phyloP scores from a whole-genome alignment of 2,113 vertebrate genomes.

The Quiscalus mexicanus region DNA sequence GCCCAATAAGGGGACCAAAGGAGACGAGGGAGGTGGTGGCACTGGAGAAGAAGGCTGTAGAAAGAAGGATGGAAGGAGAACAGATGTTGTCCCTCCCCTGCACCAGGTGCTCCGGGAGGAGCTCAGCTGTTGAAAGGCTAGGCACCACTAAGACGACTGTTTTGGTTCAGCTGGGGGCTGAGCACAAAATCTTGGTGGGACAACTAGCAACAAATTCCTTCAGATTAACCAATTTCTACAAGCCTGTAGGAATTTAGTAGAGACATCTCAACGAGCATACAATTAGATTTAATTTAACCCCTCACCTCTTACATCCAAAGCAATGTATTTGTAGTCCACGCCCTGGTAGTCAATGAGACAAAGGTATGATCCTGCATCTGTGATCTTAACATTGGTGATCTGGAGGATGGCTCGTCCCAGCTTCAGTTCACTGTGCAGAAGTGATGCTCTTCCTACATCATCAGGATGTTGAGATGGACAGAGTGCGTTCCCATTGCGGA shows the following conservation, averaged over 20 bases:
- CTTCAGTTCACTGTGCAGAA: slow-evolving; percentile 73
- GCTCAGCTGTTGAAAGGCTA: not conserved
- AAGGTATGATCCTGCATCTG: slow-evolving; percentile 80
- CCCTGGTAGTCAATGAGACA: slow-evolving; percentile 78
- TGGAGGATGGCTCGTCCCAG: slow-evolving; percentile 75
- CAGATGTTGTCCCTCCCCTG: not conserved
- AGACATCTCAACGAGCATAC: not conserved
- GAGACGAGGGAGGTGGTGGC: not conserved
- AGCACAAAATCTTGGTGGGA: not conserved
- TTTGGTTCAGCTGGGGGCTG: not conserved
- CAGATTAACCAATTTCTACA: not conserved
- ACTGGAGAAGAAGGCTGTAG: not conserved
- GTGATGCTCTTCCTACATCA: slow-evolving; percentile 65
- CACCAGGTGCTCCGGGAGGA: not conserved
- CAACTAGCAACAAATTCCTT: not conserved
- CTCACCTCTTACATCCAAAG: slow-evolving; percentile 83
- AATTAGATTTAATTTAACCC: not conserved
- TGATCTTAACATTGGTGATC: slow-evolving; percentile 73
- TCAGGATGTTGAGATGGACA: not conserved
- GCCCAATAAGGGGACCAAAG: not conserved
- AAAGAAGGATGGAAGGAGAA: not conserved
- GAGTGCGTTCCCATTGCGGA: slow-evolving; percentile 33
- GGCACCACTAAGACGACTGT: not conserved
- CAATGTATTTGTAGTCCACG: slow-evolving; percentile 81
- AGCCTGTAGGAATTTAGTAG: not conserved